These are phyloP conservation scores for Phengaris alcon DNA, from an alignment of 2,888 invertebrate genomes.

Conservation along the genomic window DNA sequence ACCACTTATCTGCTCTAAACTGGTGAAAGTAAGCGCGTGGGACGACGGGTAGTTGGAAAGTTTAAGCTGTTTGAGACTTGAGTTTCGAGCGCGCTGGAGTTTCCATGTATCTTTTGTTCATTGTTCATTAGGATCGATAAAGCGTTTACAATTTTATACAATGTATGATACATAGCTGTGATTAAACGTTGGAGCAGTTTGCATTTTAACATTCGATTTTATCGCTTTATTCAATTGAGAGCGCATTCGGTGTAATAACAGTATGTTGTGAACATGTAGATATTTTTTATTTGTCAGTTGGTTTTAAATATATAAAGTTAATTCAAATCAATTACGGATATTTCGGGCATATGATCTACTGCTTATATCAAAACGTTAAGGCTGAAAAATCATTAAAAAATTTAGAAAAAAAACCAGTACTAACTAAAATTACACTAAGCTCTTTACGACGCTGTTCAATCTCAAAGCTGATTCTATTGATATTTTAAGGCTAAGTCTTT, in stretches of 20 bases:
- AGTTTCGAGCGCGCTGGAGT: slow-evolving; percentile 11
- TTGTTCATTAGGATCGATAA: slow-evolving; percentile 23
- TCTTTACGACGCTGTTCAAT: too few relatives aligned
- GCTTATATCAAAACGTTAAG: too few relatives aligned
- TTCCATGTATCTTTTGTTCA: slow-evolving; percentile 24
- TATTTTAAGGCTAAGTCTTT: too few relatives aligned
- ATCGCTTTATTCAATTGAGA: not conserved
- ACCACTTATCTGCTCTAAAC: slow-evolving; percentile 36
- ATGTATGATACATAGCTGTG: not conserved
- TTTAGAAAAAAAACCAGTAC: too few relatives aligned
- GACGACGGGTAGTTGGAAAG: slow-evolving; percentile 27
- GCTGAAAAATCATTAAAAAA: too few relatives aligned
- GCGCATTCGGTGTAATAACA: not conserved
- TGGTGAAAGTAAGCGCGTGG: slow-evolving; percentile 33
- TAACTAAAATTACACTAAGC: too few relatives aligned
- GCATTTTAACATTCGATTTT: slow-evolving; percentile 13
- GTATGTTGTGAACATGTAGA: not conserved
- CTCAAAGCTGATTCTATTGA: too few relatives aligned
- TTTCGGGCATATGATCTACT: too few relatives aligned
- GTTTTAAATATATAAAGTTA: too few relatives aligned
- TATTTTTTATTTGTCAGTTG: not conserved
- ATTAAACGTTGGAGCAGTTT: slow-evolving; percentile 2
- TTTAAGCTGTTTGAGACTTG: not conserved
- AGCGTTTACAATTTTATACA: slow-evolving; percentile 12
- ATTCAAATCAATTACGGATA: too few relatives aligned